These are phyloP conservation scores for Myopa testacea DNA, from an alignment of 2,888 invertebrate genomes.

Conservation along the genomic window DNA sequence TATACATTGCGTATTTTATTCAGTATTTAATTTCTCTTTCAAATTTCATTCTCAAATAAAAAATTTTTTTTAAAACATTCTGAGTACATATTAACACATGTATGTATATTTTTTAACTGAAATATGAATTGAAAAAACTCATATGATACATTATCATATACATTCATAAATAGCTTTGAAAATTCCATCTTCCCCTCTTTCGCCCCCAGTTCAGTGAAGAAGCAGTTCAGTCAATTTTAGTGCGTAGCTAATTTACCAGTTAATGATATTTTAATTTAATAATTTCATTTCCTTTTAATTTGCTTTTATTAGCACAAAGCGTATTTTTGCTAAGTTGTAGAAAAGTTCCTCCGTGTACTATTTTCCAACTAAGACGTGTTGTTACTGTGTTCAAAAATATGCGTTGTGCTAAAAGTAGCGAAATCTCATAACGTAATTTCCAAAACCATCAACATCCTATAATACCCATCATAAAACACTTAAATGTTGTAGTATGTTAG, in stretches of 20 bases:
- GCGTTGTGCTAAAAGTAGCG: constrained; percentile 61
- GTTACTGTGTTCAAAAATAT: constrained; percentile 25
- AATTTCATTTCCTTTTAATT: background rate
- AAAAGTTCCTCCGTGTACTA: background rate
- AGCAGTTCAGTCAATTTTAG: constrained; percentile 6
- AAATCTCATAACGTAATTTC: constrained; percentile 66
- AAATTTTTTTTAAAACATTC: no score
- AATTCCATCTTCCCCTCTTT: no score
- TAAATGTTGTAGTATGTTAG: constrained; percentile 31
- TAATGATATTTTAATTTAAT: constrained; percentile 2
- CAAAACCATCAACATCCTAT: constrained; percentile 45
- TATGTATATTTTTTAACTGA: no score
- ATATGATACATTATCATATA: no score
- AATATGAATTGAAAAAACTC: no score
- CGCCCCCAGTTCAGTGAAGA: no score
- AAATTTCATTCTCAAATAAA: no score
- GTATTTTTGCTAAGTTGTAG: constrained; percentile 26
- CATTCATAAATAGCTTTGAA: no score
- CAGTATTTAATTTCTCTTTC: no score
- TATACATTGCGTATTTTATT: no score
- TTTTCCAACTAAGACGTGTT: constrained; percentile 8
- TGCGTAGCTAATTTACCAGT: background rate
- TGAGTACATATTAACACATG: no score
- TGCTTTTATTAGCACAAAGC: constrained; percentile 35
- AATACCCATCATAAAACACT: constrained; percentile 24